phyloP scores from a whole-genome alignment of 2,113 vertebrate species.

The Tenebrosternarchus preto region DNA sequence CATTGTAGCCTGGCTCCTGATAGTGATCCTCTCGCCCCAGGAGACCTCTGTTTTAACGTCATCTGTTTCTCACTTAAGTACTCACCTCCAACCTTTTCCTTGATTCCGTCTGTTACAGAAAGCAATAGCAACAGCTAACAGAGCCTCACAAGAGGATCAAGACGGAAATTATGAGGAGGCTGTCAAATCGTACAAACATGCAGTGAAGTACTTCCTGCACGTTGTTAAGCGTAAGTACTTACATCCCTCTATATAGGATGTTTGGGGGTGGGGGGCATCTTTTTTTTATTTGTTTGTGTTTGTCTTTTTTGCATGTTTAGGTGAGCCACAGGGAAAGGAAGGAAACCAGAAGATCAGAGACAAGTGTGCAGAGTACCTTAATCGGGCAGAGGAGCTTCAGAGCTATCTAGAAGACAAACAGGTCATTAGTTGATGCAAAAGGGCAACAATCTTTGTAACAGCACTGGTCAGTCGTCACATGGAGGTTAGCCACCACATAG shows the following conservation, averaged over 20 bases:
- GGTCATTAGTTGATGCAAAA: slow-evolving; percentile 57
- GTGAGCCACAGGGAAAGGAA: slow-evolving; percentile 80
- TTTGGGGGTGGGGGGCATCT: background rate
- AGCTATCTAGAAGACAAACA: slow-evolving; percentile 70
- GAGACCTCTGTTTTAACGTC: no score
- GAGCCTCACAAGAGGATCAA: slow-evolving; percentile 91
- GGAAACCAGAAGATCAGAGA: slow-evolving; percentile 81
- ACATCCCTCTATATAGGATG: background rate
- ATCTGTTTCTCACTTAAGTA: background rate
- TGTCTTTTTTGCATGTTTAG: slow-evolving; percentile 56
- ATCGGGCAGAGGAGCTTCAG: slow-evolving; percentile 77
- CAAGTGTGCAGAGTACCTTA: slow-evolving; percentile 77
- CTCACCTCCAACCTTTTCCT: background rate
- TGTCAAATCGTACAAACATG: slow-evolving; percentile 86
- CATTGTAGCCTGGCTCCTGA: no score
- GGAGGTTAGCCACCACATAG: background rate
- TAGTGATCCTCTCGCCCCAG: no score
- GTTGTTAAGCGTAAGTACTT: slow-evolving; percentile 88
- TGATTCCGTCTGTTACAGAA: slow-evolving; percentile 76
- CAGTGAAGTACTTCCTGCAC: slow-evolving; percentile 93
- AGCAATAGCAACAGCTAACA: slow-evolving; percentile 89
- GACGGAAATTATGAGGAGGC: slow-evolving; percentile 92
- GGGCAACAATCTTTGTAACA: background rate
- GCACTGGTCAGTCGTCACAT: background rate
- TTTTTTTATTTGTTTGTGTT: background rate